These are phyloP conservation scores for Amia ocellicauda DNA, from an alignment of 2,113 vertebrate genomes.

Conservation along the genomic window DNA sequence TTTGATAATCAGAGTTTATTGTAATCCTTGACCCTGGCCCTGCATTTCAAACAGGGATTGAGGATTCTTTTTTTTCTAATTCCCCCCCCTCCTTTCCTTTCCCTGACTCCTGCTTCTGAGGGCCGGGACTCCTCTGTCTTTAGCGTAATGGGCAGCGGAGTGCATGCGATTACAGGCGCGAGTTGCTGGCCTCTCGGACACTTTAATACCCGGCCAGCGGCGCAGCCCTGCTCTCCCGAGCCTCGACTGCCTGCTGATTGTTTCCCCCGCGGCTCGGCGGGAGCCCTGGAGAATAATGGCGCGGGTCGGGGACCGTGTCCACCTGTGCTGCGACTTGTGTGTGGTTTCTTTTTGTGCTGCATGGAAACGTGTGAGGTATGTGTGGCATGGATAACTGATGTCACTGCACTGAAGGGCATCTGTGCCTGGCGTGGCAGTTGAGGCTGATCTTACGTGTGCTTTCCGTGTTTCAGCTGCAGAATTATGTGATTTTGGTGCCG, in stretches of 20 bases:
- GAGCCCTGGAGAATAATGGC: neutral
- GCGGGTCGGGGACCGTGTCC: too few relatives aligned
- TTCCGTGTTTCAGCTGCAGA: too few relatives aligned
- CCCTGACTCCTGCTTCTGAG: constrained; percentile 32
- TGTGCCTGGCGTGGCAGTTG: too few relatives aligned
- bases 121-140: constrained; percentile 22
- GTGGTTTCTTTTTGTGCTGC: neutral
- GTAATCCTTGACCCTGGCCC: constrained; percentile 74
- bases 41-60: constrained; percentile 74
- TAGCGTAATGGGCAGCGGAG: constrained; percentile 15
- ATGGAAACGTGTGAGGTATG: too few relatives aligned
- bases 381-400: constrained; percentile 24
- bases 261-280: neutral
- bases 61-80: constrained; percentile 58
- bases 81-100: constrained; percentile 26
- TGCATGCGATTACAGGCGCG: neutral
- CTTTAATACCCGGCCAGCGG: neutral
- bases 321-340: neutral
- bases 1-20: constrained; percentile 73
- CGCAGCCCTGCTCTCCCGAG: neutral
- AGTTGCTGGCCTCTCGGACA: neutral
- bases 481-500: too few relatives aligned
- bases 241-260: neutral
- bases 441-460: too few relatives aligned
- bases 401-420: too few relatives aligned